Evolutionary conservation across 1,140 invertebrate species (phyloP).

Genomic region (Lasioglossum albipes): DNA sequence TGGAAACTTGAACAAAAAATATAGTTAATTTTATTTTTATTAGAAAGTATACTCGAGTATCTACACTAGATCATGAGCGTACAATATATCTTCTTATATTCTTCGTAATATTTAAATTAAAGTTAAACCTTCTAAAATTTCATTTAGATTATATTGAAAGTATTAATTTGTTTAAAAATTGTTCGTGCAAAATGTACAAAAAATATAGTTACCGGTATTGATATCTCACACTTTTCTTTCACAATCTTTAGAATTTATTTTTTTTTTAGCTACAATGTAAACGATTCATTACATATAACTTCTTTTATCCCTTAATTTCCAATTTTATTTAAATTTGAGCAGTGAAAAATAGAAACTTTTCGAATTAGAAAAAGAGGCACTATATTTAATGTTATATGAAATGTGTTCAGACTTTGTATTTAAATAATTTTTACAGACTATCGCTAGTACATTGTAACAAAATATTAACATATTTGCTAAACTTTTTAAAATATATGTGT

Average conservation of each 20-base stretch:
- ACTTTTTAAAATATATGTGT: conserved; percentile 4
- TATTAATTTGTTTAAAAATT: neutral
- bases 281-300: neutral
- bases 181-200: neutral
- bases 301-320: neutral
- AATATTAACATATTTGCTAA: conserved; percentile 1
- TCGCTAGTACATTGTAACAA: neutral
- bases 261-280: neutral
- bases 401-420: conserved; percentile 3
- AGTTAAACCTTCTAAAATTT: neutral
- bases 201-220: neutral
- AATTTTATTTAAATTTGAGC: neutral
- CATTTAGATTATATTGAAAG: neutral
- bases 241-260: neutral
- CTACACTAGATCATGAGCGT: neutral
- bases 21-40: conserved; percentile 2
- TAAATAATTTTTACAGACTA: neutral
- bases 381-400: conserved; percentile 1
- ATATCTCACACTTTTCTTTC: neutral
- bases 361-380: conserved; percentile 15
- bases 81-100: neutral
- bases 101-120: neutral
- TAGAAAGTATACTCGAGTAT: neutral
- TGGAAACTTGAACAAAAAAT: neutral
- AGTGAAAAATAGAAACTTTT: neutral